Evolutionary conservation across 2,888 invertebrate genomes (phyloP), one percentile per base, ranked within the genome.

Genomic region (Lepidonotus clava): DNA sequence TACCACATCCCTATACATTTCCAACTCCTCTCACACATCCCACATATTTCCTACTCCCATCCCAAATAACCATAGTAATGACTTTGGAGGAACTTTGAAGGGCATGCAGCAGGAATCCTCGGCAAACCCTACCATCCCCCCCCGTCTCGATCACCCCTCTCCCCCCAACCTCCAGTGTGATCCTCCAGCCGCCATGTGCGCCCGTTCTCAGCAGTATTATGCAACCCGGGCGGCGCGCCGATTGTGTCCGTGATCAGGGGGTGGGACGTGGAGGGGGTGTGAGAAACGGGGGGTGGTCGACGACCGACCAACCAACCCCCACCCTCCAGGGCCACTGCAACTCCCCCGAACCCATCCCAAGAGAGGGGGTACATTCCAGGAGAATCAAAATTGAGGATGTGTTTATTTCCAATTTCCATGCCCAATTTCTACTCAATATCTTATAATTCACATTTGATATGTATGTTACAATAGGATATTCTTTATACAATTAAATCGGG

Each of bases 231-330:
- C 80, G 46, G 76, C 41, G 8, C 36, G 21, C 34, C 71, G 71
- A 71, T 71, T 71, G 71, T 71, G 71, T 71, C 71, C 71, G 71
- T 71, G 71, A 71, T 71, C 71, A n/a, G 71, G 71, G 18, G 71
- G 36, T 38, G 38, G 38, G 38, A 38, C 34, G 36, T 11, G 4
- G 36, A 8, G 24, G 71, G 71, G 34, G 71, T 71, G 71, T 71
- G 71, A 71, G 71, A 71, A 71, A 71, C 71, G 36, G 38, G 34
- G 38, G 71, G 34, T 71, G 71, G 18, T 18, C 71, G 38, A 34
- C 71, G 18, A 46, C 46, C 46, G 8, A 18, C 46, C 8, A 46
- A 46, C 46, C 46, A 46, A 18, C 46, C 8, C 46, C 46, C 46
- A 18, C 8, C 46, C 46, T 11, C 46, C 46, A 46, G 46, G 18